phyloP scores from a whole-genome alignment of 2,888 invertebrate genomes.

The Lathronympha strigana region DNA sequence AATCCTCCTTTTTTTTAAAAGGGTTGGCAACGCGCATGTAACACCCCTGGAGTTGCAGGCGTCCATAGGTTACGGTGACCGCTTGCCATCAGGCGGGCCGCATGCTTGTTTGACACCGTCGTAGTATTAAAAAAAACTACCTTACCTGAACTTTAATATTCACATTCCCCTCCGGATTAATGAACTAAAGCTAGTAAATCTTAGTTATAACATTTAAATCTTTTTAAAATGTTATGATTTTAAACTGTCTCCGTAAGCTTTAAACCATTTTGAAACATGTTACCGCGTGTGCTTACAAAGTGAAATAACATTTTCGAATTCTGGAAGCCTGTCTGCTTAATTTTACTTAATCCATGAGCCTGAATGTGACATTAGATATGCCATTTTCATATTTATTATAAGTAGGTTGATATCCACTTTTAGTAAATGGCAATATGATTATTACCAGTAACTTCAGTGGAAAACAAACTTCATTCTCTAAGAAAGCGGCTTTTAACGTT shows the following conservation, averaged over 20 bases:
- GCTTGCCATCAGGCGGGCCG: too few relatives aligned
- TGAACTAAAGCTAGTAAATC: too few relatives aligned
- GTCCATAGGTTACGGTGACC: too few relatives aligned
- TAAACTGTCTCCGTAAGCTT: not conserved
- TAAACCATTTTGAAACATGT: not conserved
- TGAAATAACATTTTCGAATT: not conserved
- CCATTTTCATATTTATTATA: not conserved
- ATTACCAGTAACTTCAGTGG: conserved; percentile 4
- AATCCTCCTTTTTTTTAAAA: too few relatives aligned
- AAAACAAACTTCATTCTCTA: not conserved
- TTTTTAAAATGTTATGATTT: not conserved
- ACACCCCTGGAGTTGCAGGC: too few relatives aligned
- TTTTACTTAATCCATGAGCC: not conserved
- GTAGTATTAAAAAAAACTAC: too few relatives aligned
- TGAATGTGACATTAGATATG: not conserved
- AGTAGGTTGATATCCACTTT: not conserved
- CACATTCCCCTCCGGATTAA: too few relatives aligned
- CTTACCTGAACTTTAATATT: too few relatives aligned
- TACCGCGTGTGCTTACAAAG: not conserved
- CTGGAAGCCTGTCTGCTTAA: not conserved
- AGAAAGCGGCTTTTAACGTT: not conserved
- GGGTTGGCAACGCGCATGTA: too few relatives aligned
- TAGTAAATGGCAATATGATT: too few relatives aligned
- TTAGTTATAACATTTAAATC: too few relatives aligned
- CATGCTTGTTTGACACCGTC: too few relatives aligned